Percentiles rank a stretch among this genome's conserved stretches.
Conservation (phyloP, 2,888 invertebrate species). For the Perizoma affinitatum region DNA sequence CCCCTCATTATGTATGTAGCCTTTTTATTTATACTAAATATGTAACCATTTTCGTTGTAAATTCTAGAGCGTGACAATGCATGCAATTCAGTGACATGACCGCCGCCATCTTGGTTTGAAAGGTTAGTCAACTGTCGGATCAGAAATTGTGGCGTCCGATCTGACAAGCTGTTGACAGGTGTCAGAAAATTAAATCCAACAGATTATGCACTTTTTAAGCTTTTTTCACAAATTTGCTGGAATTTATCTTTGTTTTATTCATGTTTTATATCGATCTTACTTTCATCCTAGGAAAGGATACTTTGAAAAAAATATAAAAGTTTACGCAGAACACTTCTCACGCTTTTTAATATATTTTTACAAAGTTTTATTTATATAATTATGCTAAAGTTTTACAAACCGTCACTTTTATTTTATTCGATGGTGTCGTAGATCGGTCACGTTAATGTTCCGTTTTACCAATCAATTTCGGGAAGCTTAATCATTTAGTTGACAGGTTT, state of each 20-base stretch:
- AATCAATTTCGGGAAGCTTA: no score
- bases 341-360: slow-evolving; percentile 2
- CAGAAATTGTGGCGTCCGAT: slow-evolving; percentile 51
- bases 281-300: background rate
- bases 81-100: slow-evolving; percentile 71
- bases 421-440: no score
- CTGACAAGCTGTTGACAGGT: no score
- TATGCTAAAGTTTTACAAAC: no score
- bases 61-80: slow-evolving; percentile 82
- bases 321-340: slow-evolving; percentile 1
- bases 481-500: no score
- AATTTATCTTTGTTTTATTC: slow-evolving; percentile 4
- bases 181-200: slow-evolving; percentile 33
- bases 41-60: slow-evolving; percentile 49
- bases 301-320: background rate
- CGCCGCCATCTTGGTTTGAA: slow-evolving; percentile 72
- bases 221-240: slow-evolving; percentile 15
- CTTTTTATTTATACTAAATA: slow-evolving; percentile 33
- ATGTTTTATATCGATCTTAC: slow-evolving; percentile 2
- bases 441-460: no score
- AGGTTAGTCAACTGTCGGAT: slow-evolving; percentile 73
- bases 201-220: slow-evolving; percentile 10
- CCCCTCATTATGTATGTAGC: slow-evolving; percentile 6
- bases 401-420: no score
- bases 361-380: no score